Conservation (phyloP, 2,888 invertebrate species). For the Xanthorhoe spadicearia region DNA sequence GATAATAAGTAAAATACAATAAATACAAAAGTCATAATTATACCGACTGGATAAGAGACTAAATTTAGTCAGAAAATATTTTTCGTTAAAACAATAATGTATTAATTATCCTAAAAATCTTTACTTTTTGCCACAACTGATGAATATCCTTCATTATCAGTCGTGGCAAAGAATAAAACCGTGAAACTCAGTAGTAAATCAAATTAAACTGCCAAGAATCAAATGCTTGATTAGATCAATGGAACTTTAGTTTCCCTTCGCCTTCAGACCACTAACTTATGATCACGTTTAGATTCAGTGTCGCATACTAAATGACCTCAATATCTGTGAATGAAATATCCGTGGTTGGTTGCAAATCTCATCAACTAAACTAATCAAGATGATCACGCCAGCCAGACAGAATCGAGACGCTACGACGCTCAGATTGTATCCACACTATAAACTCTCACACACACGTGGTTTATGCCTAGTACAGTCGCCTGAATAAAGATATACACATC, state of each 20-base stretch:
- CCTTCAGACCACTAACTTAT: background rate
- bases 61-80: too few species aligned
- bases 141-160: too few species aligned
- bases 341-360: conserved; percentile 34
- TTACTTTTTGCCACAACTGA: too few species aligned
- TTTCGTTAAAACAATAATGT: too few species aligned
- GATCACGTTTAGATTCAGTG: background rate
- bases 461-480: too few species aligned
- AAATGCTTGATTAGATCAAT: too few species aligned
- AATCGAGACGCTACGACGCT: conserved; percentile 9
- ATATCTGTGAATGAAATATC: conserved; percentile 37
- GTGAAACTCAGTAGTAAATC: too few species aligned
- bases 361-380: conserved; percentile 41
- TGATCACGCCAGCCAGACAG: conserved; percentile 28
- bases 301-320: conserved; percentile 17
- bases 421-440: background rate
- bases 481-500: too few species aligned
- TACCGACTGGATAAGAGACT: background rate
- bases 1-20: background rate
- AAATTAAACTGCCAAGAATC: too few species aligned
- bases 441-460: too few species aligned
- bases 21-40: background rate
- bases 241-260: background rate
- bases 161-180: too few species aligned
- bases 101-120: too few species aligned